Evolutionary conservation across 2,113 vertebrate species (phyloP).

Genomic region (Colossoma macropomum): DNA sequence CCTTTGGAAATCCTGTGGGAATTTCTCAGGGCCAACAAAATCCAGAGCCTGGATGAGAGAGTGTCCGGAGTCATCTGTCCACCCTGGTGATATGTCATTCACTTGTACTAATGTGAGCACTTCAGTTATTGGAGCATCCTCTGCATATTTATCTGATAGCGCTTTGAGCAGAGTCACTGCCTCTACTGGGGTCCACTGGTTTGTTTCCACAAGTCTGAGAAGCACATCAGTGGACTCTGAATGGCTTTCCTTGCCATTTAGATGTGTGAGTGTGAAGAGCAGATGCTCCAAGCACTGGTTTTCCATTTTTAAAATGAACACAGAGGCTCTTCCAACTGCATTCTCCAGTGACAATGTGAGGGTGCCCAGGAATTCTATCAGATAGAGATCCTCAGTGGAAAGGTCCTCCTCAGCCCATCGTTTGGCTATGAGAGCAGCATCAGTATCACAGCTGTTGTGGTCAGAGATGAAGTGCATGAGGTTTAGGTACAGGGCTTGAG

Average conservation of each 20-base stretch:
- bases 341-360: conserved; percentile 16
- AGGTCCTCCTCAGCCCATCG: conserved; percentile 9
- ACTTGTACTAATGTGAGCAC: conserved; percentile 18
- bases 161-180: conserved; percentile 18
- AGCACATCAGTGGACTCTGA: conserved; percentile 15
- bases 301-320: conserved; percentile 21
- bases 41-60: conserved; percentile 21
- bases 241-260: background rate
- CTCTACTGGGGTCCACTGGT: conserved; percentile 28
- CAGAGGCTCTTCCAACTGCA: background rate
- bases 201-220: conserved; percentile 25
- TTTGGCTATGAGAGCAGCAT: background rate
- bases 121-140: conserved; percentile 25
- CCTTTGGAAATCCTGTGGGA: background rate
- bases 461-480: conserved; percentile 16
- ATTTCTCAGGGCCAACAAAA: background rate
- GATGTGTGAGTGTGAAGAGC: background rate
- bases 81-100: conserved; percentile 16
- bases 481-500: conserved; percentile 45
- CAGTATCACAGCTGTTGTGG: background rate
- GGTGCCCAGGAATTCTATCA: conserved; percentile 14
- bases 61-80: conserved; percentile 8
- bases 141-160: conserved; percentile 4
- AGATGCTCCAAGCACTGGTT: conserved; percentile 23
- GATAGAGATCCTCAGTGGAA: background rate